Conservation (phyloP, 2,797 vertebrate species). For the Cossypha niveicapilla region DNA sequence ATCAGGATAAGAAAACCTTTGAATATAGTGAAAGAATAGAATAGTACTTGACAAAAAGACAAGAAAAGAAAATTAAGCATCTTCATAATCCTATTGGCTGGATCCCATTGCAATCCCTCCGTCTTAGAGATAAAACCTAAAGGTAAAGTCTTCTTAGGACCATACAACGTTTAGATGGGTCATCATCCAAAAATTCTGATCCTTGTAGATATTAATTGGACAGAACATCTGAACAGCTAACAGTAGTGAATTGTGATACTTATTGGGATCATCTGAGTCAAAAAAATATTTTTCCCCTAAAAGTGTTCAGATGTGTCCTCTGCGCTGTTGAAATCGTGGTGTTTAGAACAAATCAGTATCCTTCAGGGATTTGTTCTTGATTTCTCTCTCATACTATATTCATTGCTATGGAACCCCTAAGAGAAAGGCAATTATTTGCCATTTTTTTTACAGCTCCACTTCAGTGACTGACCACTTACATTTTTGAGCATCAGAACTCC, state of each 20-base stretch:
- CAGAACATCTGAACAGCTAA: neutral
- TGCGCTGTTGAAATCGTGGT: neutral
- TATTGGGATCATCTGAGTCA: neutral
- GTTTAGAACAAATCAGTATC: neutral
- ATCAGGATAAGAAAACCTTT: neutral
- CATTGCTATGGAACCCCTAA: neutral
- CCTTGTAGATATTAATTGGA: neutral
- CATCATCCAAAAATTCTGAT: neutral
- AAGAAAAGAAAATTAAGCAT: neutral
- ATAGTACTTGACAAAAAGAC: neutral
- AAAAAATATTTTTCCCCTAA: neutral
- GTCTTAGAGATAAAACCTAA: neutral
- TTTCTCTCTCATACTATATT: neutral
- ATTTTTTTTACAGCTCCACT: neutral
- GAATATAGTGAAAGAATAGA: neutral
- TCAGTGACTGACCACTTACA: neutral
- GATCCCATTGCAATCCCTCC: neutral
- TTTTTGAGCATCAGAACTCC: neutral
- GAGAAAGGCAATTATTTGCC: neutral
- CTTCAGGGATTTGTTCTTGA: neutral
- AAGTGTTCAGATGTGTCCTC: neutral
- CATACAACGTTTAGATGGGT: neutral
- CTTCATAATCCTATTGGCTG: neutral
- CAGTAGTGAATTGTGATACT: neutral
- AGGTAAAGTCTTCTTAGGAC: neutral